Evolutionary conservation across 1,140 invertebrate species (phyloP), one percentile per base, ranked within the genome.

Genomic region (Diorhabda elongata): DNA sequence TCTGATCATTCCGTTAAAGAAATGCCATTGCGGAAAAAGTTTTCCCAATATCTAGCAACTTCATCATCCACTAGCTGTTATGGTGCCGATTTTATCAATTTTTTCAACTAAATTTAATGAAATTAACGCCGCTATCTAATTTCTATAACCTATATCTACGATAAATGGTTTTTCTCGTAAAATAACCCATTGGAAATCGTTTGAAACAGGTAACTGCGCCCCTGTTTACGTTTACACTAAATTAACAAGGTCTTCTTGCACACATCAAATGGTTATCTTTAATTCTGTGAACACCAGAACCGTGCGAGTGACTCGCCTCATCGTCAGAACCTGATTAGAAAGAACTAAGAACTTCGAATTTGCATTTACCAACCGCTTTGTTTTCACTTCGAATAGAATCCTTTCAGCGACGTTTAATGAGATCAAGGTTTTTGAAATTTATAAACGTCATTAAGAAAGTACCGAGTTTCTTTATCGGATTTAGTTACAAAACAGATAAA

Each of bases 341-440:
- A 52, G 47, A 64, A 64, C 63, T 57, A 44, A 47, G 63, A 64
- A 64, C 45, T 64, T 57, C 26, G 42, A 64, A 64, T 64, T 64
- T 64, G 63, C 52, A 64, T 64, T 64, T 42, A 52, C 63, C 45
- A 64, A 56, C 26, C 47, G 44, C 45, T 64, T 64, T 56, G 63
- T 56, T 42, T 26, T 26, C 42, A 26, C 6, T 4, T 11, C 47
- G 63, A 64, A 64, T 6, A 64, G 42, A 42, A 62, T 52, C 47
- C 6, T n/a, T 52, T 52, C 6, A 52, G 47, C 47, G 26, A 26
- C 47, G 6, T 52, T 52, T 52, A 52, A 52, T 52, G 47, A 52
- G 47, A 52, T 8, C 47, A n/a, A 52, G 47, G 26, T 26, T 26
- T 26, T 26, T 26, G 26, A 26, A 26, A 26, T 26, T 26, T 26